A percentile compares a stretch with the other conserved stretches of the same genome.
Evolutionary conservation across 2,113 vertebrate genomes (phyloP).

Genomic region (Caloenas nicobarica): DNA sequence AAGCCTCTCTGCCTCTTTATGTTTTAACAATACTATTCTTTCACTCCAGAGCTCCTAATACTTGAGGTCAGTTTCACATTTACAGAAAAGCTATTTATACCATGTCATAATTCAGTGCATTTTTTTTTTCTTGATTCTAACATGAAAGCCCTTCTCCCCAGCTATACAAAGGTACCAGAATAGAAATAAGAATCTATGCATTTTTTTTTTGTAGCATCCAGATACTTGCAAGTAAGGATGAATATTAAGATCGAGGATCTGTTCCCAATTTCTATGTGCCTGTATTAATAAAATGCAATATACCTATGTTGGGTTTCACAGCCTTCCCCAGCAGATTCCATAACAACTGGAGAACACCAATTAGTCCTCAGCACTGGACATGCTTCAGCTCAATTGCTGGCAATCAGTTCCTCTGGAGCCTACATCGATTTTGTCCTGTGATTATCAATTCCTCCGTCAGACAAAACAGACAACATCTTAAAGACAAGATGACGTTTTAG

Average conservation of each 20-base stretch:
- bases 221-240: not conserved
- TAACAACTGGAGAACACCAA: not conserved
- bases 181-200: not conserved
- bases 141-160: not conserved
- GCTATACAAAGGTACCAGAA: not conserved
- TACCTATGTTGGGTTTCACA: not conserved
- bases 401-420: not conserved
- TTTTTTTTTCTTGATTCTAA: not conserved
- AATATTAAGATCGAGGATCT: not conserved
- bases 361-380: not conserved
- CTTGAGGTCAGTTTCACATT: not conserved
- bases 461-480: not conserved
- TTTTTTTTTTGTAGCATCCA: not conserved
- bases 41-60: not conserved
- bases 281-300: not conserved
- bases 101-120: not conserved
- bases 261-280: not conserved
- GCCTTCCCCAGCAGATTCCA: not conserved
- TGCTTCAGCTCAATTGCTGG: not conserved
- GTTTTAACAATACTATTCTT: not conserved
- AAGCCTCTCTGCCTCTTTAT: not conserved
- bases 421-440: not conserved
- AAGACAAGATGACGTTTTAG: not conserved
- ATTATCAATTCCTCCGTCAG: not conserved
- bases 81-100: not conserved